A percentile compares a stretch with the other conserved stretches of the same genome.
Conservation (phyloP, 2,888 invertebrate species). For the Troglohyphantes excavatus region DNA sequence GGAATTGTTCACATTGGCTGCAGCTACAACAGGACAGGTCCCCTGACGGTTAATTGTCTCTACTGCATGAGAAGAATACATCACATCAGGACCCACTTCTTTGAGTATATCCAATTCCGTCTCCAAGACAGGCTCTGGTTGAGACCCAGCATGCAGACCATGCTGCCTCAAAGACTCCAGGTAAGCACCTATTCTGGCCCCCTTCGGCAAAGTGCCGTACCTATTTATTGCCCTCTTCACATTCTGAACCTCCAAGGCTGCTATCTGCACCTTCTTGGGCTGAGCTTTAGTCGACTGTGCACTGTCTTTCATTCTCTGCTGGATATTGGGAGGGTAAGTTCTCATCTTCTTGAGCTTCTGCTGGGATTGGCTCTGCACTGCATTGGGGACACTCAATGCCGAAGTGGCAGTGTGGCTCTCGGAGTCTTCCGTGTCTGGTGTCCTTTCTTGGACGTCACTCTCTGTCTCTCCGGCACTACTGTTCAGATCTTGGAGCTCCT, state of each 20-base stretch:
- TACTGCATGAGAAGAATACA: constrained; percentile 62
- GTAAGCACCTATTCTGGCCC: constrained; percentile 97
- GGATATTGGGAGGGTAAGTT: constrained; percentile 85
- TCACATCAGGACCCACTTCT: constrained; percentile 68
- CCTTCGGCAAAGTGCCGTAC: constrained; percentile 98
- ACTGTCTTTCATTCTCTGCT: constrained; percentile 79
- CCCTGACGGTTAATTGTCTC: constrained; percentile 33
- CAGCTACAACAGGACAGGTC: constrained; percentile 21
- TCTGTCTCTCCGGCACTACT: constrained; percentile 86
- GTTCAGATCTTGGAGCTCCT: constrained; percentile 84
- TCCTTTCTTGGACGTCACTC: constrained; percentile 87
- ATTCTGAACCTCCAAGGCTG: constrained; percentile 96
- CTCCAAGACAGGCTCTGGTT: constrained; percentile 75
- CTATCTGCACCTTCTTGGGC: constrained; percentile 87
- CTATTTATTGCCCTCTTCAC: constrained; percentile 94
- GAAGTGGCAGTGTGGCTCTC: constrained; percentile 84
- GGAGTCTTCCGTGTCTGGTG: constrained; percentile 89
- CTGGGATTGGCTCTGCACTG: constrained; percentile 84
- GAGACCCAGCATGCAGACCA: constrained; percentile 84
- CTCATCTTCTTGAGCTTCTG: constrained; percentile 87
- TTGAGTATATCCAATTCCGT: constrained; percentile 73
- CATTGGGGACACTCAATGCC: constrained; percentile 82
- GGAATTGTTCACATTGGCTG: constrained; percentile 26
- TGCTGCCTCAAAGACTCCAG: constrained; percentile 95
- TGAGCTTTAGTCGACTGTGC: constrained; percentile 77